A percentile compares a stretch with the other conserved stretches of the same genome.
Conservation (phyloP, 1,140 invertebrate genomes). For the Pseudachorutes palmiensis region DNA sequence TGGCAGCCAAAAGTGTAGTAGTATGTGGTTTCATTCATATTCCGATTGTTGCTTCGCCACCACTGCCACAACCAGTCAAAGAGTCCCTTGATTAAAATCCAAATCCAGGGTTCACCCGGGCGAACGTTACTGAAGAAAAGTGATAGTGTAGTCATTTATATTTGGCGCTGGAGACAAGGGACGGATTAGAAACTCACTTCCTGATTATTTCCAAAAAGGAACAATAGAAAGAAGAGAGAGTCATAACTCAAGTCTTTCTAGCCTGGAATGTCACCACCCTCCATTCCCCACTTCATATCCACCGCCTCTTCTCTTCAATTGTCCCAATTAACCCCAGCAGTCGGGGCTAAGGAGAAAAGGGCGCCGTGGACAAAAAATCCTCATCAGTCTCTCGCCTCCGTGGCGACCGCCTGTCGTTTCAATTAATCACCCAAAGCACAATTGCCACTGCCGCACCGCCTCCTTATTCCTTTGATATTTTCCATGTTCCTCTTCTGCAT, state of each 20-base stretch:
- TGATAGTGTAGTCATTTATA: not conserved
- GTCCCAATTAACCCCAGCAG: not conserved
- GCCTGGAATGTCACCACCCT: not conserved
- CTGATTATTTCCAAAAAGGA: not conserved
- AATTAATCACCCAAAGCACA: not conserved
- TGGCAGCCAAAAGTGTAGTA: not conserved
- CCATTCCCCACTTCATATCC: not conserved
- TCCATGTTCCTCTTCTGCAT: not conserved
- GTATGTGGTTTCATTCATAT: not conserved
- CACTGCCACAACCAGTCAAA: too few relatives aligned
- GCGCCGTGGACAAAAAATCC: not conserved
- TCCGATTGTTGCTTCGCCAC: not conserved
- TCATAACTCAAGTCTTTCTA: constrained; percentile 1
- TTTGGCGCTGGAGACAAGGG: not conserved
- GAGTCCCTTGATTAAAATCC: constrained; percentile 1
- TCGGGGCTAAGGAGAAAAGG: not conserved
- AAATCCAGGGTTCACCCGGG: not conserved
- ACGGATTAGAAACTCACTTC: not conserved
- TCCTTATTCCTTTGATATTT: not conserved
- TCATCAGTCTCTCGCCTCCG: not conserved
- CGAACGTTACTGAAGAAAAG: not conserved
- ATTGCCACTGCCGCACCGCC: not conserved
- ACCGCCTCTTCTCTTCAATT: not conserved
- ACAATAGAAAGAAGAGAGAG: not conserved
- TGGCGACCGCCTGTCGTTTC: not conserved